Evolutionary conservation across 2,888 invertebrate species (phyloP), one percentile per base, ranked within the genome.

Genomic region (Chloroclysta siterata): DNA sequence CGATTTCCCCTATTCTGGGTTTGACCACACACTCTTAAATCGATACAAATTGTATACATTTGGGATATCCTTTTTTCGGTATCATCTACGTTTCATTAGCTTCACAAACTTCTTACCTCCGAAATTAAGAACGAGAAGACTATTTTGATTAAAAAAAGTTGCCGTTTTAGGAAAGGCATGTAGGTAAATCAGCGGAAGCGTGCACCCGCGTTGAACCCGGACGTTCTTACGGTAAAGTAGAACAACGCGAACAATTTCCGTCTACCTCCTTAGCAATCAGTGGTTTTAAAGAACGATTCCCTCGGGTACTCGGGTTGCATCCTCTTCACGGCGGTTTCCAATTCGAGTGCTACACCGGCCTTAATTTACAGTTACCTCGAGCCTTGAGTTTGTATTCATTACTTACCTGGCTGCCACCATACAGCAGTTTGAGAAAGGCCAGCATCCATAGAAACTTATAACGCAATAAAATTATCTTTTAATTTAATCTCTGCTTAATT

Each of bases 331-430:
- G 75, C 54, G 83, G 85, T 84, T 85, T 81, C 82, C 83, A 81
- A 83, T 80, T 81, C 83, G 81, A 78, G 84, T 64, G 67, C 77
- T 70, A 75, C 81, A 80, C 79, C 81, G 77, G 77, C 81, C 85
- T 85, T 90, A 88, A 91, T 90, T 90, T 90, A 90, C 84, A 84
- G 84, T 87, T 87, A 86, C 87, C 86, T 81, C 83, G 82, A 85
- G 82, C 81, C 77, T 86, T 89, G 90, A 89, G 86, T 90, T 91
- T 89, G 87, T 92, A 89, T 91, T 90, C 89, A 92, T 91, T 89
- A 90, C 85, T 84, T 79, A 87, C 88, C 88, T 88, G 84, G 83
- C 82, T 78, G 75, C 78, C 79, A 77, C 78, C 80, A 77, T 53
- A 56, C 51, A 54, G 53, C 58, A 57, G 63, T 44, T 57, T 39